Evolutionary conservation across 2,888 invertebrate genomes (phyloP).

Genomic region (Xylocampa areola): DNA sequence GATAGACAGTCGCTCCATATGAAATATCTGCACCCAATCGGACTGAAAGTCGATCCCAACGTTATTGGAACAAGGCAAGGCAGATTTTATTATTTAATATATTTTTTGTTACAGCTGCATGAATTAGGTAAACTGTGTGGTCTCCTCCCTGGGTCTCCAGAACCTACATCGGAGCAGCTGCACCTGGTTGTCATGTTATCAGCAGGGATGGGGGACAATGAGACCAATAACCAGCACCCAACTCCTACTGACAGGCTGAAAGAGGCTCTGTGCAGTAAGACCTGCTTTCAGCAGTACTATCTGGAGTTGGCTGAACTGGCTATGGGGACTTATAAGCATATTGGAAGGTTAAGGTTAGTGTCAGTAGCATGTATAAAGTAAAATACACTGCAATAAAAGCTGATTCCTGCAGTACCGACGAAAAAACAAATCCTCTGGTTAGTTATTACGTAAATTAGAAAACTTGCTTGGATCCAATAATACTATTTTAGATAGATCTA

Average conservation of each 20-base stretch:
- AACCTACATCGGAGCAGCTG: conserved; percentile 95
- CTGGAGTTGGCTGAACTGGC: conserved; percentile 97
- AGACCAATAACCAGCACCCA: conserved; percentile 81
- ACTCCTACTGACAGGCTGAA: conserved; percentile 95
- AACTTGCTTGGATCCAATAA: too few relatives aligned
- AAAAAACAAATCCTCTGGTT: too few relatives aligned
- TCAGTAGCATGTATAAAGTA: too few relatives aligned
- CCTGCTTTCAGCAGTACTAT: conserved; percentile 96
- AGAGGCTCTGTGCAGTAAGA: conserved; percentile 96
- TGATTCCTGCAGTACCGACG: too few relatives aligned
- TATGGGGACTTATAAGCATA: conserved; percentile 99
- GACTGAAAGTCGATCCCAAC: too few relatives aligned
- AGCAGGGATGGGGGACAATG: conserved; percentile 96
- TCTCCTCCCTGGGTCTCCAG: conserved; percentile 94
- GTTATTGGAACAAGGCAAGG: too few relatives aligned
- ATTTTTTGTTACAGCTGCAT: conserved; percentile 89
- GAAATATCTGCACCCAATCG: too few relatives aligned
- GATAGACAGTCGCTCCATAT: too few relatives aligned
- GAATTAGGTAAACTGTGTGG: conserved; percentile 97
- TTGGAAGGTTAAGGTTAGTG: conserved; percentile 91
- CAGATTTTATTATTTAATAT: too few relatives aligned
- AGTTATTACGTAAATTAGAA: too few relatives aligned
- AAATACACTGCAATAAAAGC: too few relatives aligned
- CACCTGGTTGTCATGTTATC: conserved; percentile 97
- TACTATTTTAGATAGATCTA: too few relatives aligned